phyloP scores from a whole-genome alignment of 1,140 invertebrate species.

The Ostrea denselamellosa region DNA sequence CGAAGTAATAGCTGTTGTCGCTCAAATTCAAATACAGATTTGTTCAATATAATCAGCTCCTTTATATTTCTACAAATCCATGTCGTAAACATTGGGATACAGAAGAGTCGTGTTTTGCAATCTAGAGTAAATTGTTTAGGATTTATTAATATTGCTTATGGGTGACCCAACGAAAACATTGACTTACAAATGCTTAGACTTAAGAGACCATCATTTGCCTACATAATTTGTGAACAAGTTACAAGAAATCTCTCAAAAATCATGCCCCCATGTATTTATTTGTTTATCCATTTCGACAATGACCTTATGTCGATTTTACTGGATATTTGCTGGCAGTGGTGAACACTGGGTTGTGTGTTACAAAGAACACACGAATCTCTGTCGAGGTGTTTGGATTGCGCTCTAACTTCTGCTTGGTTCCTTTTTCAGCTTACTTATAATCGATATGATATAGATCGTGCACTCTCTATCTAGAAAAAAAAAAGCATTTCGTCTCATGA shows the following conservation, averaged over 20 bases:
- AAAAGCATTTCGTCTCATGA: no score
- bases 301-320: neutral
- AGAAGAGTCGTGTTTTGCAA: slow-evolving; percentile 9
- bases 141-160: slow-evolving; percentile 29
- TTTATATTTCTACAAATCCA: neutral
- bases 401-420: no score
- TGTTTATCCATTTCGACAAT: neutral
- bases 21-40: no score
- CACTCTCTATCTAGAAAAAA: no score
- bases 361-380: neutral
- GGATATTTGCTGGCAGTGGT: neutral
- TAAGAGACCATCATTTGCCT: neutral
- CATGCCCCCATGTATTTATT: neutral
- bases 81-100: neutral
- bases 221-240: neutral
- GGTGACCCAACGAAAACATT: neutral
- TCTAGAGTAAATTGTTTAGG: slow-evolving; percentile 17
- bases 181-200: neutral
- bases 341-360: neutral
- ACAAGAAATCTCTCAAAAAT: neutral
- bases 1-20: no score
- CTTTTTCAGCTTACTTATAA: no score
- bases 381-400: no score
- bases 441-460: no score
- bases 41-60: no score